Conservation (phyloP, 2,113 vertebrate species). For the Ascaphus truei region DNA sequence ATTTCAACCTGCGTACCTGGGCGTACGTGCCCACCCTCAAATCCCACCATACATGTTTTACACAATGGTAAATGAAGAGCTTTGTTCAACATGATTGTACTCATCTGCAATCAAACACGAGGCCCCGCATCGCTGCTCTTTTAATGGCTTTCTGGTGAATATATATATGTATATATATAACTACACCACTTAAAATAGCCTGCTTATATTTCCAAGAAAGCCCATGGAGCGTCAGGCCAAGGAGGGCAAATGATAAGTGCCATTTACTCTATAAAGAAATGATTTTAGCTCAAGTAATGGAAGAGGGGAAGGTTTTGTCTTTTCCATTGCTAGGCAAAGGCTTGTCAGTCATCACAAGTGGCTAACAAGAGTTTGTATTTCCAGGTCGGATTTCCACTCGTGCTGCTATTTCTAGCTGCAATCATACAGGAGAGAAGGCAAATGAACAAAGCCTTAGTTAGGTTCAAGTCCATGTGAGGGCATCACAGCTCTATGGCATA, state of each 20-base stretch:
- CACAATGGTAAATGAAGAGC: no score
- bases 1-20: no score
- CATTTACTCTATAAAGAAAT: slow-evolving; percentile 9
- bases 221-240: no score
- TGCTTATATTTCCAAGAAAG: slow-evolving; percentile 1
- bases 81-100: slow-evolving; percentile 16
- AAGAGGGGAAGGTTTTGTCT: slow-evolving; percentile 17
- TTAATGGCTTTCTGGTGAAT: slow-evolving; percentile 5
- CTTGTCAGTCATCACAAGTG: slow-evolving; percentile 24
- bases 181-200: not conserved
- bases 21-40: no score
- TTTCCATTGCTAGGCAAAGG: not conserved
- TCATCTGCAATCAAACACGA: not conserved
- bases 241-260: no score
- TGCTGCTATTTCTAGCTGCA: not conserved
- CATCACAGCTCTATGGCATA: no score
- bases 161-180: no score
- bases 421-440: no score
- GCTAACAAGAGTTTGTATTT: slow-evolving; percentile 18
- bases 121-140: not conserved
- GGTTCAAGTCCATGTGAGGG: no score
- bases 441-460: no score
- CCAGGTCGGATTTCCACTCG: not conserved
- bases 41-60: no score
- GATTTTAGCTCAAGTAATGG: slow-evolving; percentile 14